Conservation (phyloP, 2,888 invertebrate species). For the Anthrax anthrax region DNA sequence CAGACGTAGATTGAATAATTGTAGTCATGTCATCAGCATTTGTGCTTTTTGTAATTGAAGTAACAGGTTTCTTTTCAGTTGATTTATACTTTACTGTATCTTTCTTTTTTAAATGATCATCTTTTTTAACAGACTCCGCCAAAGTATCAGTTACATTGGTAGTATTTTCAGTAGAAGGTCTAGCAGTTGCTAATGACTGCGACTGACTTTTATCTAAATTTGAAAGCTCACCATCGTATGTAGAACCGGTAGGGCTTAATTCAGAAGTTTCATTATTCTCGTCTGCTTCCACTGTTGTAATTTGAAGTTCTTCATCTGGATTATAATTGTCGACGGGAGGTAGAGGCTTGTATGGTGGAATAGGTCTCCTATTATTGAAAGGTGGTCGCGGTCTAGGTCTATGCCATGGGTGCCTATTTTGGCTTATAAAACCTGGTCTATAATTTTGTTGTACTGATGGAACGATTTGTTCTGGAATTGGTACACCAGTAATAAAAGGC, state of each 20-base stretch:
- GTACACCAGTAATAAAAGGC: conserved; percentile 52
- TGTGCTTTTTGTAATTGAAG: conserved; percentile 23
- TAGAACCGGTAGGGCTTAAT: conserved; percentile 16
- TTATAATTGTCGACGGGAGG: conserved; percentile 31
- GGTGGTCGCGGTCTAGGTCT: conserved; percentile 43
- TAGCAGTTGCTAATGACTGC: neutral
- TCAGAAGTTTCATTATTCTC: conserved; percentile 19
- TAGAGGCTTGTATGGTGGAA: conserved; percentile 49
- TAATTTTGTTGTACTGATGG: conserved; percentile 40
- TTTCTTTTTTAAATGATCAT: conserved; percentile 26
- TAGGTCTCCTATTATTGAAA: conserved; percentile 36
- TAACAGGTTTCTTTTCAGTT: conserved; percentile 21
- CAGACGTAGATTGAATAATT: conserved; percentile 26
- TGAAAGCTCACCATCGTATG: conserved; percentile 9
- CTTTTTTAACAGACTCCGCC: conserved; percentile 20
- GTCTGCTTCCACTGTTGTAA: conserved; percentile 28
- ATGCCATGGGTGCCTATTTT: conserved; percentile 51
- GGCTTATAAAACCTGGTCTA: conserved; percentile 43
- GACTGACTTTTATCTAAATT: conserved; percentile 1
- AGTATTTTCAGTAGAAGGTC: conserved; percentile 16
- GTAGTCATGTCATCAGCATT: conserved; percentile 19
- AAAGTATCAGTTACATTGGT: neutral
- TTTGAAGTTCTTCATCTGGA: conserved; percentile 30
- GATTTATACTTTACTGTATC: conserved; percentile 26
- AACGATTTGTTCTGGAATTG: conserved; percentile 59